Base-by-base conservation (phyloP, 1,140 invertebrate genomes). In the Lanistes nyassanus region DNA sequence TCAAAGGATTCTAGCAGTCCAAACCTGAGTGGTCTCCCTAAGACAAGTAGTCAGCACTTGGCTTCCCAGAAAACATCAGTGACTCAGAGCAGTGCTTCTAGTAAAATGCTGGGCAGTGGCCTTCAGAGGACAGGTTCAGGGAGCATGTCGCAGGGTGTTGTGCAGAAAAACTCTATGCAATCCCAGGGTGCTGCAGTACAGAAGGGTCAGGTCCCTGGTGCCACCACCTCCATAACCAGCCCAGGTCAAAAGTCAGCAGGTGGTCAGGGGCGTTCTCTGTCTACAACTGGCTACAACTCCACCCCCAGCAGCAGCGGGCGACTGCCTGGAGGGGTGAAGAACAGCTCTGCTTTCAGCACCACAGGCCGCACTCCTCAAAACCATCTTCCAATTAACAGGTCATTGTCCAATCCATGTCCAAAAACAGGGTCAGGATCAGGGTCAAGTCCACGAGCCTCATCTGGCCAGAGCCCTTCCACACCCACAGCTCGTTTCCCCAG, bases 381-480 rank as follows among this genome's bases (percentile, higher is more conserved):
- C 55, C 70, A 72, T 26, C 70, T 72, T 21, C 55, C 70, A n/a
- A 55, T 72, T 34, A 72, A 72, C 56, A 55, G 70, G 55, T 72
- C 70, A 34, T 19, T 62, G 55, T 72, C 70, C 5, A 26, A 31
- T 21, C 56, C 70, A 36, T 55, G 70, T 6, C 70, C 56, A 36
- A 72, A 42, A 36, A 31, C 70, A 2, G 70, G 36, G 0, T 37
- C 55, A 2, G 70, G 36, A 0, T 37, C 55, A 42, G 55, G 55
- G 19, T 42, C 55, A 13, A 60, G 34, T 29, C 37, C 70, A 60
- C 70, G 70, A n/a, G 26, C 70, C 34, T 29, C 70, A 11, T 29
- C 70, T 16, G 37, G 36, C 9, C 36, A 60, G 9, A 72, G 70
- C 16, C 70, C 70, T n/a, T 72, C 70, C 70, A 72, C 53, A 55